phyloP scores from a whole-genome alignment of 2,888 invertebrate species.

The Ligdia adustata region DNA sequence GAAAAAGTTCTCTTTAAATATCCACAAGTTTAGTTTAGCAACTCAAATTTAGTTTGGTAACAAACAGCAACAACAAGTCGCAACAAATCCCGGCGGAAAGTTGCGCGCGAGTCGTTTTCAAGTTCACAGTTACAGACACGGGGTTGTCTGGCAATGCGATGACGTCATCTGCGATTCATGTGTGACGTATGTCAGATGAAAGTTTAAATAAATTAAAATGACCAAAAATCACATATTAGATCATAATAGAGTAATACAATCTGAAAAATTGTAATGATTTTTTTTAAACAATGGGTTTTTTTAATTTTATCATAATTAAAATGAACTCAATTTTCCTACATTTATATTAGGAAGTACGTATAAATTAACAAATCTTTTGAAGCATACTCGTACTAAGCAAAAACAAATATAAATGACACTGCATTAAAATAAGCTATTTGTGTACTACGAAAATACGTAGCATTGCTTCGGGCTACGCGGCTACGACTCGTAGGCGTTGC shows the following conservation, averaged over 20 bases:
- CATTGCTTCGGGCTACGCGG: conserved; percentile 36
- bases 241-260: too few species aligned
- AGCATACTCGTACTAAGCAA: too few species aligned
- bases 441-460: conserved; percentile 40
- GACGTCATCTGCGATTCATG: conserved; percentile 5
- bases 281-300: too few species aligned
- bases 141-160: conserved; percentile 33
- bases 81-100: conserved; percentile 76
- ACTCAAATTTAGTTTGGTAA: conserved; percentile 83
- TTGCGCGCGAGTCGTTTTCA: conserved; percentile 82
- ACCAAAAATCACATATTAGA: too few species aligned
- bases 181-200: neutral
- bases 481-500: conserved; percentile 59
- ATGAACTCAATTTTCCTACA: too few species aligned
- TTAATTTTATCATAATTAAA: too few species aligned
- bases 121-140: conserved; percentile 57
- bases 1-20: conserved; percentile 84
- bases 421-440: too few species aligned
- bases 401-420: too few species aligned
- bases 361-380: too few species aligned
- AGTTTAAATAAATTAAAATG: too few species aligned
- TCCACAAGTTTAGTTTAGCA: conserved; percentile 82
- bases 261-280: too few species aligned
- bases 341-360: too few species aligned
- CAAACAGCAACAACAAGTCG: conserved; percentile 82